These are phyloP conservation scores for Stenopsyche tienmushanensis DNA, from an alignment of 1,140 invertebrate genomes.

Conservation along the genomic window DNA sequence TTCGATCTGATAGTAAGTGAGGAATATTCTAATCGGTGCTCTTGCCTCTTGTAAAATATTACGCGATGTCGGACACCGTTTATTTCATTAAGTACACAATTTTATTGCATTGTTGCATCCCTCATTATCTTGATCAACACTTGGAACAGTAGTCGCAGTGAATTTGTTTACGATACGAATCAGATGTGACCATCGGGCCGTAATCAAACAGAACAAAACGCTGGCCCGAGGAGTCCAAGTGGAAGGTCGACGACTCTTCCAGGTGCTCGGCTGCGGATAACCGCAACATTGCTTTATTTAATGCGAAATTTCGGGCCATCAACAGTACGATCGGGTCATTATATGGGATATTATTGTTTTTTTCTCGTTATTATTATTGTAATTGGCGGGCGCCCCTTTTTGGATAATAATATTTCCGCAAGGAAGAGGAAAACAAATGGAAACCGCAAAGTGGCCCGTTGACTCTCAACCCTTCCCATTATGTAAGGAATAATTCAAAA, in stretches of 20 bases:
- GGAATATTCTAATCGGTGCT: background rate
- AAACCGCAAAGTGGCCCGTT: constrained; percentile 38
- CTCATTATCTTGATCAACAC: constrained; percentile 14
- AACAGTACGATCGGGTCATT: too few species aligned
- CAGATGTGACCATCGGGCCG: constrained; percentile 29
- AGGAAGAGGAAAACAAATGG: constrained; percentile 22
- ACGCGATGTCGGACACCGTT: background rate
- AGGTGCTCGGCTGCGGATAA: background rate
- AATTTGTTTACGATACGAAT: constrained; percentile 37
- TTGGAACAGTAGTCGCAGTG: constrained; percentile 29
- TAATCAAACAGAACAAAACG: constrained; percentile 19
- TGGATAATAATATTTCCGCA: constrained; percentile 21
- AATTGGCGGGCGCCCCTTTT: constrained; percentile 5
- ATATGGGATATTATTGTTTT: constrained; percentile 14
- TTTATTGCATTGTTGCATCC: constrained; percentile 29
- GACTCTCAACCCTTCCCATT: constrained; percentile 35
- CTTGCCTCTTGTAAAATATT: background rate
- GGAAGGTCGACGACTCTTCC: background rate
- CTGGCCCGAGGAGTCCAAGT: background rate
- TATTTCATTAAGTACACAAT: constrained; percentile 10
- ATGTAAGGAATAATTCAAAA: constrained; percentile 36
- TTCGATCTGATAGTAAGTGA: background rate
- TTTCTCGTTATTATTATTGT: background rate
- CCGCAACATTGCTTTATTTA: background rate
- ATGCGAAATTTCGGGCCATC: too few species aligned